Conservation (phyloP, 1,140 invertebrate species). For the Linepithema humile region DNA sequence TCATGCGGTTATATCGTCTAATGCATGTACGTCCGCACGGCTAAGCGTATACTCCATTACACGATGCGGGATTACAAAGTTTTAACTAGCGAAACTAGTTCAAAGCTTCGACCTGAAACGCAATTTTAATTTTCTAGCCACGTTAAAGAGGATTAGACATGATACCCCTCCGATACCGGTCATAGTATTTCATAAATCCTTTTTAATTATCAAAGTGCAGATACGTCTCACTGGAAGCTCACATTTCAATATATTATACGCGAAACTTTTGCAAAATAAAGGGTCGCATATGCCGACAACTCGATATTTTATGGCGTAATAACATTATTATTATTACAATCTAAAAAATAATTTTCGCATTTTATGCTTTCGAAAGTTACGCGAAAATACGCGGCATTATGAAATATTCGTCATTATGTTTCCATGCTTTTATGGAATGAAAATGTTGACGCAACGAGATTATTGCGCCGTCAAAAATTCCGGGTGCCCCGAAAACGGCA, state of each 20-base stretch:
- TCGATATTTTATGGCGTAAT: background rate
- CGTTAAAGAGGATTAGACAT: slow-evolving; percentile 45
- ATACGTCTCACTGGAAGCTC: background rate
- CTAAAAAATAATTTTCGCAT: background rate
- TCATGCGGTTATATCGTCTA: slow-evolving; percentile 34
- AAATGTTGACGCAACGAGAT: slow-evolving; percentile 2
- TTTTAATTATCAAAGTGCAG: slow-evolving; percentile 32
- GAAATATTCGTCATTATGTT: background rate
- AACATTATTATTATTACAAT: background rate
- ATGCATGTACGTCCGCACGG: slow-evolving; percentile 42
- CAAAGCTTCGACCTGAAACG: slow-evolving; percentile 39
- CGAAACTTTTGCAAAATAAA: background rate
- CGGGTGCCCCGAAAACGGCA: background rate
- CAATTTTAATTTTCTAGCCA: slow-evolving; percentile 50
- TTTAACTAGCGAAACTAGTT: slow-evolving; percentile 52
- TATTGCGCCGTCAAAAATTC: slow-evolving; percentile 28
- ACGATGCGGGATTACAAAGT: slow-evolving; percentile 47
- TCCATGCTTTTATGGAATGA: background rate
- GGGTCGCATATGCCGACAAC: background rate
- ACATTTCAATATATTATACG: background rate
- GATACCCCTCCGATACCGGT: background rate
- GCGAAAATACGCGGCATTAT: background rate
- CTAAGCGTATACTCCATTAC: slow-evolving; percentile 48
- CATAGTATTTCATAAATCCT: background rate
- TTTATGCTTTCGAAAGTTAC: background rate